phyloP scores from a whole-genome alignment of 2,888 invertebrate species.

The Leucoma salicis region DNA sequence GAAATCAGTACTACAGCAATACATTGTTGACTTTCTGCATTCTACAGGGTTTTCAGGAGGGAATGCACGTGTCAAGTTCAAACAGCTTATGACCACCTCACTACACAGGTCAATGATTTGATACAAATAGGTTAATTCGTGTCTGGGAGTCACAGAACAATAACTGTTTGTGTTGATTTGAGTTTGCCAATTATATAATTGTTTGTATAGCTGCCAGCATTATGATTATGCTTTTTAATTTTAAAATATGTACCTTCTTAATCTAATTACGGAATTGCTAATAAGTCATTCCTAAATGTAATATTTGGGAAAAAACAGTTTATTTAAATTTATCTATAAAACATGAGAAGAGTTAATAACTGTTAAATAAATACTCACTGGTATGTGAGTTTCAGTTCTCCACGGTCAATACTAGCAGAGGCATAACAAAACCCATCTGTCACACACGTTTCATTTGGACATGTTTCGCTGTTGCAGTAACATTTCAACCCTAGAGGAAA shows the following conservation, averaged over 20 bases:
- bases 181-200: conserved; percentile 57
- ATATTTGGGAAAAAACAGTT: conserved; percentile 14
- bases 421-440: conserved; percentile 96
- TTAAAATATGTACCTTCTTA: conserved; percentile 43
- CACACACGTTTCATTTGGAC: conserved; percentile 90
- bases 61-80: conserved; percentile 71
- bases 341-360: neutral
- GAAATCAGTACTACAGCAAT: conserved; percentile 72
- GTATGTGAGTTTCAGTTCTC: conserved; percentile 85
- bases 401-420: conserved; percentile 86
- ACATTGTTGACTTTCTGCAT: conserved; percentile 64
- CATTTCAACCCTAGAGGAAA: conserved; percentile 86
- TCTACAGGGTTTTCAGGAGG: conserved; percentile 77
- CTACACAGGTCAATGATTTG: conserved; percentile 66
- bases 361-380: conserved; percentile 83
- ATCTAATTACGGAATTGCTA: conserved; percentile 1
- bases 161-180: conserved; percentile 60
- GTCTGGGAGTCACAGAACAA: conserved; percentile 30
- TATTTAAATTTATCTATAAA: neutral
- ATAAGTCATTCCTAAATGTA: conserved; percentile 11
- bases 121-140: conserved; percentile 60
- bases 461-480: conserved; percentile 92
- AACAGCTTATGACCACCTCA: conserved; percentile 81
- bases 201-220: conserved; percentile 18
- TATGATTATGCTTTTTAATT: conserved; percentile 14